Evolutionary conservation across 2,797 vertebrate genomes (phyloP), one percentile per base, ranked within the genome.

Genomic region (Avahi laniger): DNA sequence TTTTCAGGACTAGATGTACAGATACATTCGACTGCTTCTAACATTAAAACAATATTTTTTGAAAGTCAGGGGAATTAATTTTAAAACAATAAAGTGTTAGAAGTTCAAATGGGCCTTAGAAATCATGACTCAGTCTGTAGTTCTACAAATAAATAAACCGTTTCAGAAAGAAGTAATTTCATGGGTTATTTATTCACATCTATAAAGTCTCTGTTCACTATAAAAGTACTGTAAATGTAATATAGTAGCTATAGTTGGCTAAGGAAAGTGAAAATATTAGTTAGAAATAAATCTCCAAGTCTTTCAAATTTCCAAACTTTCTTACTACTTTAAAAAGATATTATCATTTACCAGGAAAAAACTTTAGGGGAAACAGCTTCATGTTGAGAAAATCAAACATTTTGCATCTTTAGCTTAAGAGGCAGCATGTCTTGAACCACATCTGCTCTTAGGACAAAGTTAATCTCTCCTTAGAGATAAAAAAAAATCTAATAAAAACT

Each of bases 91-190:
- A 67, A 89, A 67, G 41, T 87, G 20, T 70, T 83, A 75, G 4
- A 89, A 79, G 11, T 94, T 82, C 52, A 20, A 26, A 73, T 38
- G 18, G 28, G 38, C 4, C 73, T 90, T 57, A 92, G 84, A 90
- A 94, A 91, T 57, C 43, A 89, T 87, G n/a, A 94, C 65, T 94
- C 69, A 88, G 79, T 46, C 46, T 54, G 73, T 6, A 48, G 73
- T 41, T 93, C 52, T 73, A 91, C 30, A 89, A 30, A 35, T 57
- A 93, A 50, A 43, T 54, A 93, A 50, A 46, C 52, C 50, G 41
- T 61, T 88, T 88, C 24, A 82, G 82, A 86, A 85, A 96, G 13
- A 78, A 93, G 41, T 78, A 83, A 82, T 85, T 95, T 86, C 11
- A 94, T 57, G 7, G 43, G 11, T 63, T 73, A 73, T 63, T 67